phyloP scores from a whole-genome alignment of 2,797 vertebrate genomes.

The Mormyrops boulengeri region DNA sequence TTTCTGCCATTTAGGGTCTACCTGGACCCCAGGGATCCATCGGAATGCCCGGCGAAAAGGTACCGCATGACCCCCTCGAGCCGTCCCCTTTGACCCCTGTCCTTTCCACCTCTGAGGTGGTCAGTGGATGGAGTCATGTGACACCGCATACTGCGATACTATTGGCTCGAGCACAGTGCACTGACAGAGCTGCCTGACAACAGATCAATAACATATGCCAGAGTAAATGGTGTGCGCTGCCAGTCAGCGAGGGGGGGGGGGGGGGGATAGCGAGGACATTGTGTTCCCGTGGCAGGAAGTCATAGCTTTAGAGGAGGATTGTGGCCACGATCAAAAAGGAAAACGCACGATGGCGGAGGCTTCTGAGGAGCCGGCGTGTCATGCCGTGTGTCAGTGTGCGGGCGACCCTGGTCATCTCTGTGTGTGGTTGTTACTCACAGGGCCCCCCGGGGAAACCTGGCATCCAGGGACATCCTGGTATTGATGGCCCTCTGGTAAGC shows the following conservation, averaged over 20 bases:
- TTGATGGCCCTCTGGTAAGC: constrained; percentile 82
- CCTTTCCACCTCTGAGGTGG: constrained; percentile 35
- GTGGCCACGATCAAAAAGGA: not conserved
- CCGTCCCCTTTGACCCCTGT: constrained; percentile 36
- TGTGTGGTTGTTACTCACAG: constrained; percentile 50
- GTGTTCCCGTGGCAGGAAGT: not conserved
- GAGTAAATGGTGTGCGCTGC: constrained; percentile 1
- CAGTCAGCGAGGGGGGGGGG: not conserved
- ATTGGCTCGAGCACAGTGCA: constrained; percentile 5
- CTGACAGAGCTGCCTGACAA: constrained; percentile 30
- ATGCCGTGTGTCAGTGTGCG: not conserved
- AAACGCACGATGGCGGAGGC: not conserved
- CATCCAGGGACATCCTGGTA: constrained; percentile 72
- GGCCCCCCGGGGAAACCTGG: constrained; percentile 77
- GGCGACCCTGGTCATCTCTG: not conserved
- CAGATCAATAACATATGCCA: constrained; percentile 54
- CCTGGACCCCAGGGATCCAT: constrained; percentile 81
- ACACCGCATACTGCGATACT: constrained; percentile 39
- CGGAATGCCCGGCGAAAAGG: constrained; percentile 85
- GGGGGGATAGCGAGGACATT: not conserved
- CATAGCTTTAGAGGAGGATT: not conserved
- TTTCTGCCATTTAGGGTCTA: constrained; percentile 68
- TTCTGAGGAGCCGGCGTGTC: not conserved
- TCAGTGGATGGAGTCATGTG: constrained; percentile 26
- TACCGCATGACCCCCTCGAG: constrained; percentile 54